These are phyloP conservation scores for Enteromius mattozi DNA, from an alignment of 2,797 vertebrate species.

Conservation along the genomic window DNA sequence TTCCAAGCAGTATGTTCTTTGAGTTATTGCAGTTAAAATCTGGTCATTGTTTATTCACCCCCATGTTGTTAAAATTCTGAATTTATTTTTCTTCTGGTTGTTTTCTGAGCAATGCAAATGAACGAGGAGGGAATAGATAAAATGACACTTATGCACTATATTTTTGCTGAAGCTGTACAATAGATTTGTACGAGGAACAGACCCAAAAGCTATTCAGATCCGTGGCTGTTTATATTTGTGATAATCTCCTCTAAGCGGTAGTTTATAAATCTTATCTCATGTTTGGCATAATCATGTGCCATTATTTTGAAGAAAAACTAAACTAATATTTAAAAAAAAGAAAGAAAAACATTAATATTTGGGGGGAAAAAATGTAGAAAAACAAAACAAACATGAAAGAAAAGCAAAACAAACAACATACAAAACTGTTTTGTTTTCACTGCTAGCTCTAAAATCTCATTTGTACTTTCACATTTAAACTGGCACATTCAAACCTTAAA, in stretches of 20 bases:
- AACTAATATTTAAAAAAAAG: background rate
- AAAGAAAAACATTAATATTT: background rate
- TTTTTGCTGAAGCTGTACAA: background rate
- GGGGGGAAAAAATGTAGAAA: background rate
- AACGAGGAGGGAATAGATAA: background rate
- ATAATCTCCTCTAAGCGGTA: background rate
- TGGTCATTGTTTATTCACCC: background rate
- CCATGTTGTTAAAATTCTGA: background rate
- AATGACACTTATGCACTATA: background rate
- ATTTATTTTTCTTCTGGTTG: background rate
- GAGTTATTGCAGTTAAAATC: background rate
- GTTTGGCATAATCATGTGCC: background rate
- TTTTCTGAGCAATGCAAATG: background rate
- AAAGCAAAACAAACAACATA: background rate
- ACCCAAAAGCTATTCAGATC: background rate
- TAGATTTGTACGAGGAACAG: background rate
- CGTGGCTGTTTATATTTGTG: background rate
- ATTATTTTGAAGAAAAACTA: background rate
- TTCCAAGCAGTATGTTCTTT: background rate
- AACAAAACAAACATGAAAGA: background rate
- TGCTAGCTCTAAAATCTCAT: background rate
- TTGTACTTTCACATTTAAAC: background rate
- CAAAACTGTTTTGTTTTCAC: no score
- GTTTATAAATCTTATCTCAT: background rate
- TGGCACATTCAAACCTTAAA: background rate